Conservation (phyloP, 53 echinoderm and acorn worm genomes). For the Antedon mediterranea region DNA sequence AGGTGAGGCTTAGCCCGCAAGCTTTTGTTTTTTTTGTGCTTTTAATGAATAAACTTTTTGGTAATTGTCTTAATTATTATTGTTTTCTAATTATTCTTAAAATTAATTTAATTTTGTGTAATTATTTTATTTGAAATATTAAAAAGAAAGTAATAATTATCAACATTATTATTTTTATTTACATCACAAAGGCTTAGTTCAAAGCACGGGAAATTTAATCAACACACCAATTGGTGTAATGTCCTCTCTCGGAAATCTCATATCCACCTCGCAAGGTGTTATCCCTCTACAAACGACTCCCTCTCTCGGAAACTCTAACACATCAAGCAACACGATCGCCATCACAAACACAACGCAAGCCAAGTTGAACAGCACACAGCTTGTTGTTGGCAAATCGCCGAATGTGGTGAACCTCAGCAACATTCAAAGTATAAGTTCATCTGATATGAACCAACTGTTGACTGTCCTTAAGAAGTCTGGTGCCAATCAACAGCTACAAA, state of each 20-base stretch:
- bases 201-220: constrained; percentile 6
- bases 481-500: constrained; percentile 16
- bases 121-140: too few relatives aligned
- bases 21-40: neutral
- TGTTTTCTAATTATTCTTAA: too few relatives aligned
- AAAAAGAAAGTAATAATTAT: too few relatives aligned
- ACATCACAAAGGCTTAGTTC: neutral
- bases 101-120: too few relatives aligned
- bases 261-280: neutral
- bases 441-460: neutral
- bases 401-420: neutral
- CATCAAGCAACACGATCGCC: constrained; percentile 9
- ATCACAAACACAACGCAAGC: neutral
- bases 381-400: neutral
- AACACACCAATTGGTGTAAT: constrained; percentile 39
- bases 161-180: too few relatives aligned
- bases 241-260: constrained; percentile 25
- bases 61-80: too few relatives aligned
- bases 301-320: constrained; percentile 9
- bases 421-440: neutral
- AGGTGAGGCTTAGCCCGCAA: constrained; percentile 10
- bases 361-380: neutral
- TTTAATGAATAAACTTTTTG: too few relatives aligned
- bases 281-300: constrained; percentile 11
- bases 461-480: constrained; percentile 1